phyloP scores from a whole-genome alignment of 2,113 vertebrate species.

The Salvelinus namaycush region DNA sequence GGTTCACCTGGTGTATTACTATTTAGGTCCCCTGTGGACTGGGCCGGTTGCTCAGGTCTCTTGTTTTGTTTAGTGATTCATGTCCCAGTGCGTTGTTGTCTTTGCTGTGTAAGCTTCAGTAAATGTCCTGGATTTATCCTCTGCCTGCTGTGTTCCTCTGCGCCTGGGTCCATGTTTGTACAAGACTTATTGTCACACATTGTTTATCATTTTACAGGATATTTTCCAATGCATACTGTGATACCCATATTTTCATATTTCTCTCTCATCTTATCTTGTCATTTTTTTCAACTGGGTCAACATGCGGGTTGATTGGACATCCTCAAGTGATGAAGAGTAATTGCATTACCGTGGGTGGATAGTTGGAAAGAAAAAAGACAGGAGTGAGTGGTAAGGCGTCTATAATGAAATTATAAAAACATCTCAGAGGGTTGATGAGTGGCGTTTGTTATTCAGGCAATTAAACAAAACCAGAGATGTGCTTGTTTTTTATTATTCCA shows the following conservation, averaged over 20 bases:
- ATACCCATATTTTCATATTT: neutral
- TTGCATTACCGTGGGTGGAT: constrained; percentile 1
- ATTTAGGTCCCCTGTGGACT: too few relatives aligned
- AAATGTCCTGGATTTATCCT: too few relatives aligned
- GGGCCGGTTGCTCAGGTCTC: too few relatives aligned
- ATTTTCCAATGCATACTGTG: neutral
- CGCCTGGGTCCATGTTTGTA: too few relatives aligned
- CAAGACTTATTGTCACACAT: too few relatives aligned
- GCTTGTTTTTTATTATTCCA: neutral
- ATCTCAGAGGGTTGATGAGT: neutral
- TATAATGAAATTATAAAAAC: constrained; percentile 7
- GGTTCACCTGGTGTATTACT: too few relatives aligned
- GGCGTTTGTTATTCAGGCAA: neutral
- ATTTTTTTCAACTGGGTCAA: neutral
- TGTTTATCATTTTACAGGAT: too few relatives aligned
- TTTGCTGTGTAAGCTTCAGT: too few relatives aligned
- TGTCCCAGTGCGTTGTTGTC: too few relatives aligned
- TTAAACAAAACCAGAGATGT: neutral
- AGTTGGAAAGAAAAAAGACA: neutral
- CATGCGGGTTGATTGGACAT: constrained; percentile 2
- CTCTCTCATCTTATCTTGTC: neutral
- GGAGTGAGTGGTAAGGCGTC: neutral
- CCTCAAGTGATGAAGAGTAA: constrained; percentile 17
- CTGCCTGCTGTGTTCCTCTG: too few relatives aligned
- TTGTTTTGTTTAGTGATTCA: too few relatives aligned